Percentiles rank a stretch among this genome's conserved stretches.
Evolutionary conservation across 2,888 invertebrate species (phyloP).

Genomic region (Dilophus febrilis): DNA sequence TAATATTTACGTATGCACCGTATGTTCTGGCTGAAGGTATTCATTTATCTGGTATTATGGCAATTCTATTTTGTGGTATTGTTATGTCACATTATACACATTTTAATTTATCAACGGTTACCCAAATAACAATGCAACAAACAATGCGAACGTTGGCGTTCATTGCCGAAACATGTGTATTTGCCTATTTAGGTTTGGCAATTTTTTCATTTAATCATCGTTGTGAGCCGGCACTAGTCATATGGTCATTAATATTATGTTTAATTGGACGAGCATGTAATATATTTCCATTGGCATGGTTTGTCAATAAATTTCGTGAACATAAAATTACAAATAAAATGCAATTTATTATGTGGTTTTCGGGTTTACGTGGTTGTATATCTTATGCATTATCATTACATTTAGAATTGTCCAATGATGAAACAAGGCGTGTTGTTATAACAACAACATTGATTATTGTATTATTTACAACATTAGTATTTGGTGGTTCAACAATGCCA

Average conservation of each 20-base stretch:
- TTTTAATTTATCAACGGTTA: conserved; percentile 92
- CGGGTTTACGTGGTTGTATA: conserved; percentile 89
- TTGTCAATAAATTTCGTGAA: conserved; percentile 91
- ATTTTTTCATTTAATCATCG: conserved; percentile 83
- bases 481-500: conserved; percentile 97
- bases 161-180: conserved; percentile 96
- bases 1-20: conserved; percentile 96
- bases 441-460: conserved; percentile 97
- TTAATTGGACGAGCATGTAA: conserved; percentile 88
- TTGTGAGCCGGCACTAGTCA: conserved; percentile 77
- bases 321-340: conserved; percentile 96
- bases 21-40: conserved; percentile 96
- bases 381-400: conserved; percentile 95
- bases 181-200: conserved; percentile 72
- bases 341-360: conserved; percentile 99
- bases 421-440: conserved; percentile 89
- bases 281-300: conserved; percentile 84
- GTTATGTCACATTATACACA: conserved; percentile 99
- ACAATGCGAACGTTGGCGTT: conserved; percentile 95
- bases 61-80: conserved; percentile 43
- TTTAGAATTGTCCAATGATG: conserved; percentile 72
- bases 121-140: conserved; percentile 98
- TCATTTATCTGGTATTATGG: conserved; percentile 60
- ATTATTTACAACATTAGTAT: conserved; percentile 81
- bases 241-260: conserved; percentile 88